Evolutionary conservation across 2,797 vertebrate species (phyloP).

Genomic region (Oreonectes daqikongensis): DNA sequence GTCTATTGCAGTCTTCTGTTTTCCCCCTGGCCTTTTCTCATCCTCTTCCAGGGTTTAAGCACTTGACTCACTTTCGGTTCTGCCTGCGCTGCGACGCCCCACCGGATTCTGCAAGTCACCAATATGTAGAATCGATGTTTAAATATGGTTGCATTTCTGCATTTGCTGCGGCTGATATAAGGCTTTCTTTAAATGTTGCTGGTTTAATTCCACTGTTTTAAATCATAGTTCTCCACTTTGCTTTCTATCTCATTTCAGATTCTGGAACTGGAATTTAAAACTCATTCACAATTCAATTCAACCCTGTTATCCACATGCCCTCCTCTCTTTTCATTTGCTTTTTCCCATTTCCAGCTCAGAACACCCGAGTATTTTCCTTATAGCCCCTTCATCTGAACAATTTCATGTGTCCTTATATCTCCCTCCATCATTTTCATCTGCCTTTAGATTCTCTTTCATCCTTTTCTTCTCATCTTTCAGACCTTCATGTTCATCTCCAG

Average conservation of each 20-base stretch:
- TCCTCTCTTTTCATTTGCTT: slow-evolving; percentile 14
- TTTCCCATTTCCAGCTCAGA: slow-evolving; percentile 1
- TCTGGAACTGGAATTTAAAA: slow-evolving; percentile 12
- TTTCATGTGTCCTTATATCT: slow-evolving; percentile 40
- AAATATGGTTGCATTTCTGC: neutral
- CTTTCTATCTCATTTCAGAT: slow-evolving; percentile 1
- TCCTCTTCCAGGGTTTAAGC: slow-evolving; percentile 1
- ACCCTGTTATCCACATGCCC: neutral
- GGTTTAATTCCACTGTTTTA: too few relatives aligned
- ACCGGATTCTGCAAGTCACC: neutral
- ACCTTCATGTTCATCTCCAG: slow-evolving; percentile 39
- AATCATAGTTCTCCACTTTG: neutral
- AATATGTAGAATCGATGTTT: neutral
- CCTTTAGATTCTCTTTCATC: slow-evolving; percentile 43
- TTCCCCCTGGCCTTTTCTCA: slow-evolving; percentile 13
- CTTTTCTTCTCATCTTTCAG: neutral
- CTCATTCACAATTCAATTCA: slow-evolving; percentile 17
- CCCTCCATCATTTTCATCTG: slow-evolving; percentile 39
- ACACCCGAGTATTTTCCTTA: slow-evolving; percentile 34
- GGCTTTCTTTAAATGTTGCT: too few relatives aligned
- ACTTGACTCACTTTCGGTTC: neutral
- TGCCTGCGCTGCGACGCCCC: neutral
- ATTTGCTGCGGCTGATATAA: too few relatives aligned
- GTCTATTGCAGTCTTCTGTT: slow-evolving; percentile 4
- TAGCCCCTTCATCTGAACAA: slow-evolving; percentile 40